Evolutionary conservation across 2,888 invertebrate genomes (phyloP).

Genomic region (Pristionchus maxplancki): DNA sequence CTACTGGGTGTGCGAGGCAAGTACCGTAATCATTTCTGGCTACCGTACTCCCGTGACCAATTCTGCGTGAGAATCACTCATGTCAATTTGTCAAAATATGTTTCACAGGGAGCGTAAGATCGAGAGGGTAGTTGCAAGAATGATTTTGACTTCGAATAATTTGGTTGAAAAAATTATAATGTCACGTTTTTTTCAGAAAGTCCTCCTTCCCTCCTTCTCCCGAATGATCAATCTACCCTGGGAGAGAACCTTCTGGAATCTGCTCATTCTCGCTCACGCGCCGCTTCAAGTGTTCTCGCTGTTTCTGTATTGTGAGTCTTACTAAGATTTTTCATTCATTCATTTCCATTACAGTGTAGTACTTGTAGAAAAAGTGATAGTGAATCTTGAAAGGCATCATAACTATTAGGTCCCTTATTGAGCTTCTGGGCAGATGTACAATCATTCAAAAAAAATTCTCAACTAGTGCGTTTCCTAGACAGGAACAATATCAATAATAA

Average conservation of each 20-base stretch:
- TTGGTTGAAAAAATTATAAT: neutral
- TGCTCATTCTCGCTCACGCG: neutral
- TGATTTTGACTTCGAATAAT: neutral
- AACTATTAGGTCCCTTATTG: too few species aligned
- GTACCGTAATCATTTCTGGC: neutral
- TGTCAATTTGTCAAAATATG: neutral
- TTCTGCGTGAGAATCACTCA: neutral
- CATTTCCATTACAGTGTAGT: neutral
- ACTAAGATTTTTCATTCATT: neutral
- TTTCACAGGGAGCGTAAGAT: neutral
- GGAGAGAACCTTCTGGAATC: slow-evolving; percentile 44
- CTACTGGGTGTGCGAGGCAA: slow-evolving; percentile 46
- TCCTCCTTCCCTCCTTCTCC: slow-evolving; percentile 47
- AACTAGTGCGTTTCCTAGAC: too few species aligned
- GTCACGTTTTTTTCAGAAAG: slow-evolving; percentile 15
- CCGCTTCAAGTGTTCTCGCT: neutral
- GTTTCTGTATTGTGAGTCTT: slow-evolving; percentile 39
- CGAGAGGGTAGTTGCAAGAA: neutral
- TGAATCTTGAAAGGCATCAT: neutral
- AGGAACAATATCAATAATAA: too few species aligned
- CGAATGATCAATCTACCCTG: slow-evolving; percentile 44
- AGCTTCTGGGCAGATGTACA: too few species aligned
- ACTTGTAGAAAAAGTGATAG: neutral
- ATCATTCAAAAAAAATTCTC: too few species aligned
- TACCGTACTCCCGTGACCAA: neutral